These are phyloP conservation scores for Karalla daura DNA, from an alignment of 2,797 vertebrate genomes.

Conservation along the genomic window DNA sequence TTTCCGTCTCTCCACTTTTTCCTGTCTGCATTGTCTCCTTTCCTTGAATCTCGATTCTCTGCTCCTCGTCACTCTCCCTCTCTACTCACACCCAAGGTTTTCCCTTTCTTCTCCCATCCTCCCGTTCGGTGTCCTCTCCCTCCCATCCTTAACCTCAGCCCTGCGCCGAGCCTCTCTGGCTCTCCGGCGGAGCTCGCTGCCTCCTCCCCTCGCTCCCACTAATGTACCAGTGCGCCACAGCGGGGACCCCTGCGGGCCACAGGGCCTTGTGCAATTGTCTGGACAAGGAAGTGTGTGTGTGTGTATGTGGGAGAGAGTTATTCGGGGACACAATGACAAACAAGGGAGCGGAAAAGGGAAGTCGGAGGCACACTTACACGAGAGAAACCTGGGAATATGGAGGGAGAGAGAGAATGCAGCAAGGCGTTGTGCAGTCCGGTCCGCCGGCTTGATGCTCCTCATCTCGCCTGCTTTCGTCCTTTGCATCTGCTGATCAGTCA, in stretches of 20 bases:
- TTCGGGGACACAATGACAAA: background rate
- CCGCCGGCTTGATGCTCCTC: constrained; percentile 13
- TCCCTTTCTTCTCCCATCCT: background rate
- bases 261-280: constrained; percentile 8
- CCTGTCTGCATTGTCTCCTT: background rate
- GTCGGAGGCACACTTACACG: too few relatives aligned
- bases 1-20: background rate
- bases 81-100: background rate
- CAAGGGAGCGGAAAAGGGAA: too few relatives aligned
- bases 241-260: background rate
- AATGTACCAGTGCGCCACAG: background rate
- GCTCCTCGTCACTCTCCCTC: background rate
- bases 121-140: background rate
- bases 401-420: constrained; percentile 10
- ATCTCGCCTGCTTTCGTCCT: background rate
- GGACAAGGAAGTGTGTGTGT: background rate
- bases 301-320: constrained; percentile 5
- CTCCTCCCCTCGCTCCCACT: background rate
- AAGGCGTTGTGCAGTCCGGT: background rate
- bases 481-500: background rate
- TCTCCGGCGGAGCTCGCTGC: background rate
- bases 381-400: too few relatives aligned
- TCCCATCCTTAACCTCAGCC: background rate
- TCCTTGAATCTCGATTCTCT: background rate
- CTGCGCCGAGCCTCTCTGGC: background rate